Evolutionary conservation across 2,888 invertebrate genomes (phyloP), one percentile per base, ranked within the genome.

Genomic region (Cosmopolites sordidus): DNA sequence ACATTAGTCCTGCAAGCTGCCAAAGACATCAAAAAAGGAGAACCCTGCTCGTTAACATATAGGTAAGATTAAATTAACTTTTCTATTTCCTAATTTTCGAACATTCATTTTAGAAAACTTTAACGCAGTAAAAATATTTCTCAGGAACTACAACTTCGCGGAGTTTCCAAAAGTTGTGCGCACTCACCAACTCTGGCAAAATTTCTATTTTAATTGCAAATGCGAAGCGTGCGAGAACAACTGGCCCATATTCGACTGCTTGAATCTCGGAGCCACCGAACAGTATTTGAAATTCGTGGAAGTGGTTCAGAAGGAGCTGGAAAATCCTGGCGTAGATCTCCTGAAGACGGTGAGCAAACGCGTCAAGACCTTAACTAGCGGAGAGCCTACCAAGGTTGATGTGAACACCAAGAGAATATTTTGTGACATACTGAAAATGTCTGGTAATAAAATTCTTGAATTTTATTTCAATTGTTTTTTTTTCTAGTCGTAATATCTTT

Each of bases 181-280:
- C 9, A 27, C 51, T 11, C 54, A 54, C 30, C 54, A 54, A 17
- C 76, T 94, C 9, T 74, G 76, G 39, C 76, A 78, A 48, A 90
- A 91, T 69, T 94, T 91, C 74, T 85, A 81, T 66, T 94, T 95
- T 68, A 72, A 68, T 1, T 95, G 94, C 64, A 62, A 73, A 1
- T 95, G 94, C 68, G 77, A 80, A 62, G 84, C 92, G 0, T 95
- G 94, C 62, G 65, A 69, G 14, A 69, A 81, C 45, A 73, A 86
- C 58, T 91, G 87, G 84, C 86, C 88, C 1, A 49, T 58, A 18
- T 63, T 58, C 16, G 58, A 58, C 12, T 54, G 54, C 14, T 41
- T 58, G 14, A 48, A 51, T 22, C 16, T 41, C 2, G 58, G 58
- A 12, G 48, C 54, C 27, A 16, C 48, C 14, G 43, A 51, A 5